These are phyloP conservation scores for Chondrilla cf. caribensis DNA, from an alignment of 37 sponge, comb jelly and placozoan species.

Conservation along the genomic window DNA sequence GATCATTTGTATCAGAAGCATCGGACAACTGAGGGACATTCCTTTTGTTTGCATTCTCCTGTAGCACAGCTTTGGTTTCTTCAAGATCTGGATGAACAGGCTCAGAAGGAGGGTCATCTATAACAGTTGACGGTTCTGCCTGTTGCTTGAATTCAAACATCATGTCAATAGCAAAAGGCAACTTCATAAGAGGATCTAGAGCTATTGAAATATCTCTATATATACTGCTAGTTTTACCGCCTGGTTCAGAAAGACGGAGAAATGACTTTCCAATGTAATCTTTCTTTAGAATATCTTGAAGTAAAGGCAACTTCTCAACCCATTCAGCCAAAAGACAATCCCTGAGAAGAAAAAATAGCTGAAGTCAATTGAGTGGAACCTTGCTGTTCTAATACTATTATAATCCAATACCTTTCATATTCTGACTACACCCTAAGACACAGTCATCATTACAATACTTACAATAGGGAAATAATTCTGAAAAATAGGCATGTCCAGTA, in stretches of 20 bases:
- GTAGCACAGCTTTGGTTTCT: not conserved
- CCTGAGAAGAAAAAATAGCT: no score
- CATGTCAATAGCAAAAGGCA: conserved; percentile 73
- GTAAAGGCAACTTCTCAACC: conserved; percentile 18
- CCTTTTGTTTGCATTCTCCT: not conserved
- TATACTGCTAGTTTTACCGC: conserved; percentile 17
- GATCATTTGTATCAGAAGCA: no score
- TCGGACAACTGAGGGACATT: not conserved
- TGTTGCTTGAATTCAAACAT: conserved; percentile 55
- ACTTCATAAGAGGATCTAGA: conserved; percentile 63
- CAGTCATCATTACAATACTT: not conserved
- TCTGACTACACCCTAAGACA: not conserved
- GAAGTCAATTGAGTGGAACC: not conserved
- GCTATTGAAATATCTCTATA: conserved; percentile 54
- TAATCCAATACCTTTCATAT: not conserved
- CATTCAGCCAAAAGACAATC: conserved; percentile 12
- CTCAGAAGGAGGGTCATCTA: not conserved
- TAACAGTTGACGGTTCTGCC: not conserved
- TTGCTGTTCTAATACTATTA: no score
- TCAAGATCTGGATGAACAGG: not conserved
- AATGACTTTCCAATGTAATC: conserved; percentile 56
- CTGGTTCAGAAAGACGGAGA: conserved; percentile 29
- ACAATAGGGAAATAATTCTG: not conserved
- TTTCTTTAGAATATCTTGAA: conserved; percentile 53
- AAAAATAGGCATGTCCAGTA: not conserved